A percentile compares a stretch with the other conserved stretches of the same genome.
These are phyloP conservation scores for Oconnorella tubifera DNA, from an alignment of 2,888 invertebrate genomes.

Conservation along the genomic window DNA sequence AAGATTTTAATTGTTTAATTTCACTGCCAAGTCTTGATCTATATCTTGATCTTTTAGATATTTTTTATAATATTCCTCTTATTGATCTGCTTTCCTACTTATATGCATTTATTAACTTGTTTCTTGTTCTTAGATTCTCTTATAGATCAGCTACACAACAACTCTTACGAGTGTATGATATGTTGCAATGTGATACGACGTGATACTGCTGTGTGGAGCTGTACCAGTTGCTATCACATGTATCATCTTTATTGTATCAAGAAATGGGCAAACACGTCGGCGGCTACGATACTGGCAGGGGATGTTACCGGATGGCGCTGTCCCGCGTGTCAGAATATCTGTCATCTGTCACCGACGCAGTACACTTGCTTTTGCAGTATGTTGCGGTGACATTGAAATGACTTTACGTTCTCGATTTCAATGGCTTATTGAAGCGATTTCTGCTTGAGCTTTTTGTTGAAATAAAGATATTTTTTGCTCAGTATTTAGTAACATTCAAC, in stretches of 20 bases:
- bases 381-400: no score
- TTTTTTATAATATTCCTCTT: no score
- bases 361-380: conserved; percentile 91
- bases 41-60: no score
- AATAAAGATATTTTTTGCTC: no score
- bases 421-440: no score
- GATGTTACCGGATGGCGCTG: conserved; percentile 79
- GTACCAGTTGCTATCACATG: conserved; percentile 84
- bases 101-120: conserved; percentile 22
- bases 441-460: no score
- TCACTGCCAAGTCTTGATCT: no score
- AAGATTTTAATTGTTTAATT: no score
- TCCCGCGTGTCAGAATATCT: conserved; percentile 86
- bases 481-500: no score
- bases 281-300: conserved; percentile 37
- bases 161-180: conserved; percentile 85
- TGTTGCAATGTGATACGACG: conserved; percentile 84
- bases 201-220: conserved; percentile 82
- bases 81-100: no score
- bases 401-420: no score
- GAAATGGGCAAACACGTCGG: conserved; percentile 72
- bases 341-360: conserved; percentile 68
- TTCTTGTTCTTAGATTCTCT: conserved; percentile 62
- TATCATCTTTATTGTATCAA: conserved; percentile 84
- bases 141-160: conserved; percentile 75